Conservation (phyloP, 2,113 vertebrate genomes). For the Dicaeum eximium region DNA sequence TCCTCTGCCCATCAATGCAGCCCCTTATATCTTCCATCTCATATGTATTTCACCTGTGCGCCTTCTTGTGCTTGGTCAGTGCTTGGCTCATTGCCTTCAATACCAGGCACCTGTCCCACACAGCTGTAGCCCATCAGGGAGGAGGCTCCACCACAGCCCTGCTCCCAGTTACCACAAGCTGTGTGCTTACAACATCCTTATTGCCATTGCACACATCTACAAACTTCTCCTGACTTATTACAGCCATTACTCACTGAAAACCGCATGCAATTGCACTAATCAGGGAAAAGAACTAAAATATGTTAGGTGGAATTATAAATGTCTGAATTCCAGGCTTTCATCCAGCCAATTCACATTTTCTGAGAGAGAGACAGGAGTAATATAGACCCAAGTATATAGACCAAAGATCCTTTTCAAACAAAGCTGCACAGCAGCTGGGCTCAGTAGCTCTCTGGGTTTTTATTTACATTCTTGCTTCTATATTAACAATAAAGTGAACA, state of each 20-base stretch:
- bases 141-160: too few species aligned
- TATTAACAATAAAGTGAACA: neutral
- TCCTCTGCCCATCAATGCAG: too few species aligned
- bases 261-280: neutral
- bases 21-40: too few species aligned
- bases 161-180: too few species aligned
- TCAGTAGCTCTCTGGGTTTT: neutral
- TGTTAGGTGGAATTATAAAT: neutral
- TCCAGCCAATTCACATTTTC: neutral
- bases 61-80: too few species aligned
- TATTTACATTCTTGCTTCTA: neutral
- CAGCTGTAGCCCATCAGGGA: too few species aligned
- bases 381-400: neutral
- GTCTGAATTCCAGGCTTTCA: neutral
- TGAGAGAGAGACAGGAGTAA: neutral
- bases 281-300: neutral
- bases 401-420: neutral
- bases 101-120: too few species aligned
- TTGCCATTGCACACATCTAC: neutral
- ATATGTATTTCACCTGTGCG: too few species aligned
- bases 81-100: too few species aligned
- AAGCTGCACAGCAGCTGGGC: neutral
- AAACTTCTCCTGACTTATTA: neutral
- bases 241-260: neutral
- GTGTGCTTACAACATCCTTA: too few species aligned